Percentiles rank a stretch among this genome's conserved stretches.
Evolutionary conservation across 2,113 vertebrate genomes (phyloP).

Genomic region (Mirza zaza): DNA sequence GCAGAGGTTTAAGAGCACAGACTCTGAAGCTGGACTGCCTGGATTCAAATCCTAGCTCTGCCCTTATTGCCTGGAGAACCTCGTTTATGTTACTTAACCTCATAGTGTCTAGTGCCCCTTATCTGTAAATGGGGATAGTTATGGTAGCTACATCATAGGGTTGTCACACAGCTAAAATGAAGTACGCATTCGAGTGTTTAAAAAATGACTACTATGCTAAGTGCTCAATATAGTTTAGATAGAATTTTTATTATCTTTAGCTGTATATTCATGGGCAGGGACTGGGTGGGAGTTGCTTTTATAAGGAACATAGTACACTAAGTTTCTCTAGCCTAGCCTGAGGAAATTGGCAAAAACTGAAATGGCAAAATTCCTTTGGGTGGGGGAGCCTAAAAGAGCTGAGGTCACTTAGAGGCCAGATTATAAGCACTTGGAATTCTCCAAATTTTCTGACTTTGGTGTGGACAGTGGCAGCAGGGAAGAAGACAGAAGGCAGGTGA

Average conservation of each 20-base stretch:
- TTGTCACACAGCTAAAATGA: background rate
- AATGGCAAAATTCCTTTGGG: slow-evolving; percentile 26
- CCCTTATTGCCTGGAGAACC: background rate
- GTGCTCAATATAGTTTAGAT: background rate
- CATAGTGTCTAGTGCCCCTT: background rate
- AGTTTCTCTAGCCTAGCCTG: background rate
- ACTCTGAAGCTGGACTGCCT: background rate
- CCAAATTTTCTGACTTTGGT: background rate
- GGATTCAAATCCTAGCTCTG: background rate
- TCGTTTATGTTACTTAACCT: background rate
- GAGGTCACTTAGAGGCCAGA: background rate
- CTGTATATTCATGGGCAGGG: background rate
- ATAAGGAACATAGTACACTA: background rate
- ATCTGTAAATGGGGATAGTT: background rate
- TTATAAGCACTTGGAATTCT: background rate
- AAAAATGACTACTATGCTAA: background rate
- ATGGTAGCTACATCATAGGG: background rate
- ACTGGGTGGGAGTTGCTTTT: background rate
- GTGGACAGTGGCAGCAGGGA: background rate
- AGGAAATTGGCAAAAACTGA: slow-evolving; percentile 25
- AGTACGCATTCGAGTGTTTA: background rate
- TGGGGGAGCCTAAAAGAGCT: background rate
- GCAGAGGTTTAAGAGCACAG: background rate
- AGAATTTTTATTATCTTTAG: background rate
- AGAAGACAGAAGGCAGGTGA: background rate